These are phyloP conservation scores for Geodia barretti DNA, from an alignment of 37 sponge, comb jelly and placozoan genomes.

Conservation along the genomic window DNA sequence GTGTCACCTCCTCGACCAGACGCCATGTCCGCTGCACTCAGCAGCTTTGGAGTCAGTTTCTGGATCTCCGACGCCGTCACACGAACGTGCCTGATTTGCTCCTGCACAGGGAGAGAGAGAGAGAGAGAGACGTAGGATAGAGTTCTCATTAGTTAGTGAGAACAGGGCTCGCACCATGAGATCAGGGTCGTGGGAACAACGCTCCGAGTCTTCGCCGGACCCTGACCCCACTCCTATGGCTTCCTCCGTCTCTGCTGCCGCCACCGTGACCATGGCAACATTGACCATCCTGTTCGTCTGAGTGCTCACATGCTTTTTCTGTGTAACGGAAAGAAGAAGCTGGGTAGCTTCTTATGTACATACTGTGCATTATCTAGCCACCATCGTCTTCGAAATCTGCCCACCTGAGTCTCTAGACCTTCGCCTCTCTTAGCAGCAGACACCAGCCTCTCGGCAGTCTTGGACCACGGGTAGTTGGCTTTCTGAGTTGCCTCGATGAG, in stretches of 20 bases:
- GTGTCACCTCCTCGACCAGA: background rate
- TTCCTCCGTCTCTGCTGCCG: conserved; percentile 56
- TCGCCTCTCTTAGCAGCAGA: conserved; percentile 42
- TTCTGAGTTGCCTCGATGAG: conserved; percentile 59
- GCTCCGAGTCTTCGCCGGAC: background rate
- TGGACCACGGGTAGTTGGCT: conserved; percentile 75
- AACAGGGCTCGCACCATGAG: no score
- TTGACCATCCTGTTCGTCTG: conserved; percentile 66
- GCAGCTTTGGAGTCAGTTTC: conserved; percentile 63
- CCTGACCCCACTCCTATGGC: conserved; percentile 49
- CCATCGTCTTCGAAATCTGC: background rate
- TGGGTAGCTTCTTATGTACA: background rate
- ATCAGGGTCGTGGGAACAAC: conserved; percentile 23
- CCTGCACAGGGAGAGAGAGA: background rate
- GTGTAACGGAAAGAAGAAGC: background rate
- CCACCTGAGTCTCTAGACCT: conserved; percentile 54
- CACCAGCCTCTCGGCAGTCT: conserved; percentile 52
- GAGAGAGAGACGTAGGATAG: background rate
- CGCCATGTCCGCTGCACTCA: conserved; percentile 54
- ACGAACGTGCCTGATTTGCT: conserved; percentile 52
- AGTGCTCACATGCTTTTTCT: conserved; percentile 64
- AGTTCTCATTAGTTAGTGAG: no score
- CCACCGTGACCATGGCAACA: conserved; percentile 59
- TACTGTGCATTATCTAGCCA: background rate
- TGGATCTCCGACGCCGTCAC: conserved; percentile 35